Evolutionary conservation across 2,113 vertebrate species (phyloP).

Genomic region (Erythrocercus mccallii): DNA sequence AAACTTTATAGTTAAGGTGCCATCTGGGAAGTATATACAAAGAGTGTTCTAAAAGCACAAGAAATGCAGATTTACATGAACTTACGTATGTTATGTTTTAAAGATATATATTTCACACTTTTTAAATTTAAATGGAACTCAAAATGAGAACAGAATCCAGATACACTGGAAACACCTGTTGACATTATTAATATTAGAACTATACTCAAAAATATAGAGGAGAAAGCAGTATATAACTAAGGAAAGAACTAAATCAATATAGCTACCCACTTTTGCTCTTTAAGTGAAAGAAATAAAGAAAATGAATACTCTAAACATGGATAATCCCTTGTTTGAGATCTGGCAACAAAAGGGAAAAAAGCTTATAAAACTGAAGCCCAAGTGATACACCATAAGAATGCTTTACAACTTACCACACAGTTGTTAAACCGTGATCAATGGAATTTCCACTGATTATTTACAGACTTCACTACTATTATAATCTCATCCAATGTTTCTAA

Average conservation of each 20-base stretch:
- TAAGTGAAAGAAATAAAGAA: background rate
- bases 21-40: background rate
- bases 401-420: background rate
- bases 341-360: background rate
- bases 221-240: background rate
- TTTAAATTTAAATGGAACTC: background rate
- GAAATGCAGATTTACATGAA: background rate
- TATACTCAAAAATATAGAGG: background rate
- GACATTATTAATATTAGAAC: background rate
- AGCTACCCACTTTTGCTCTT: background rate
- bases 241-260: background rate
- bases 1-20: background rate
- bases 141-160: background rate
- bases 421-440: background rate
- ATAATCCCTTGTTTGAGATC: background rate
- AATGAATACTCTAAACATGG: background rate
- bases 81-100: fast-evolving
- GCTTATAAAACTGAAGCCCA: background rate
- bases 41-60: background rate
- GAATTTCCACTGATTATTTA: background rate
- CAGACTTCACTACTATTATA: background rate
- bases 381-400: background rate
- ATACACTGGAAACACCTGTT: background rate
- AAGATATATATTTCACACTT: background rate
- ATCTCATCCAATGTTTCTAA: background rate